These are phyloP conservation scores for Nothobranchius furzeri DNA, from an alignment of 2,113 vertebrate species.

Conservation along the genomic window DNA sequence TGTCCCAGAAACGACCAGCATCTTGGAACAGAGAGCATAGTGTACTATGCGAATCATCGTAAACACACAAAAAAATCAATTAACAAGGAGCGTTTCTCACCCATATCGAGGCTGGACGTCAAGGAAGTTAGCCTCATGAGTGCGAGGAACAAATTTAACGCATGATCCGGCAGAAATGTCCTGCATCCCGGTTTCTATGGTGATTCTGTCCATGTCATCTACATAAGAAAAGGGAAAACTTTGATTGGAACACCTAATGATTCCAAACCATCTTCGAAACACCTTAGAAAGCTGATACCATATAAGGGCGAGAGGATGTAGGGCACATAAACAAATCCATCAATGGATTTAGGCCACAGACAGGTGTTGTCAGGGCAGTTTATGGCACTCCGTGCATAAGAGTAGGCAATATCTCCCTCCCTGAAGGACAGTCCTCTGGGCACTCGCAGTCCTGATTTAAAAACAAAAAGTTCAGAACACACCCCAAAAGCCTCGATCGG, in stretches of 20 bases:
- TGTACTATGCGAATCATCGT: no score
- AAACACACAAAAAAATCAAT: not conserved
- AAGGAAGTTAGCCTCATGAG: conserved; percentile 76
- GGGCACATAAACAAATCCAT: conserved; percentile 76
- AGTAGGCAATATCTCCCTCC: conserved; percentile 71
- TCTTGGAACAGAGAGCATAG: conserved; percentile 49
- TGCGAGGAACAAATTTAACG: conserved; percentile 78
- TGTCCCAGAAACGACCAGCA: conserved; percentile 86
- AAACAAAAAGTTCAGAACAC: not conserved
- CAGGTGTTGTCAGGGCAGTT: conserved; percentile 69
- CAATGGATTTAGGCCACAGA: conserved; percentile 75
- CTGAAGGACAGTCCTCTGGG: conserved; percentile 60
- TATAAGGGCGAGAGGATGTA: conserved; percentile 71
- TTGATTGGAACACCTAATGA: not conserved
- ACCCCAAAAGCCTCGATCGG: not conserved
- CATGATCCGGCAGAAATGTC: conserved; percentile 77
- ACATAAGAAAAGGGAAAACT: not conserved
- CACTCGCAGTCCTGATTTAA: conserved; percentile 46
- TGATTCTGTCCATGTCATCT: conserved; percentile 83
- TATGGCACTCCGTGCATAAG: conserved; percentile 62
- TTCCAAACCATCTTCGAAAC: not conserved
- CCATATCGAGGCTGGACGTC: conserved; percentile 77
- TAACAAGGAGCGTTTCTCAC: conserved; percentile 51
- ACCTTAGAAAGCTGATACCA: conserved; percentile 46
- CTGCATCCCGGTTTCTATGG: conserved; percentile 80